Evolutionary conservation across 2,888 invertebrate genomes (phyloP), one percentile per base, ranked within the genome.

Genomic region (Nyleta sp.): DNA sequence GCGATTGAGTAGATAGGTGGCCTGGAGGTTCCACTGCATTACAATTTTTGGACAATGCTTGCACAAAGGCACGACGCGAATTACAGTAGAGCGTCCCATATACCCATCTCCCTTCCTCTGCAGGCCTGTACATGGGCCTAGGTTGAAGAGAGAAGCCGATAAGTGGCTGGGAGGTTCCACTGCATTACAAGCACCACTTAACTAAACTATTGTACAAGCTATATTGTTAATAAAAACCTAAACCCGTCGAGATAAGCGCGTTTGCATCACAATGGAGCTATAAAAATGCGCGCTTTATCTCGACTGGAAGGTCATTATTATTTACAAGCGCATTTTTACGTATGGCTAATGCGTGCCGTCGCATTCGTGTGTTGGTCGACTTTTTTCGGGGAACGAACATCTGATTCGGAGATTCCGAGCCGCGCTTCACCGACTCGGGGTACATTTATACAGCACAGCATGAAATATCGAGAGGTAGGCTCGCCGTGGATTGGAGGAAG

Each of bases 401-500:
- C 64, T 67, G 65, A 80, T 76, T 80, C 68, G 73, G 70, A 72
- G 68, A 79, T 74, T 72, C 50, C 55, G 57, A 46, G 53, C 28
- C 57, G 46, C 44, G 68, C 64, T 68, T 70, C 50, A 22, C 20
- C 62, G 44, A 55, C 64, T 62, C 62, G 64, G 68, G 68, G 72
- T 68, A 79, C 79, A 71, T 80, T 75, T 79, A 72, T 68, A 68
- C 70, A 76, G 64, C 76, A 59, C 72, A 80, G 70, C 68, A 73
- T 80, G 53, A 76, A 80, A 76, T 82, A 81, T 80, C 83, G 81
- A 82, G 82, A 68, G 80, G 73, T 46, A 72, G 31, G 55, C 82
- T 83, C 73, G 84, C 70, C 80, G 82, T 80, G 80, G 87, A 89
- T 89, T 86, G 88, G 86, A 73, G 78, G 84, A 82, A 82, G 87